phyloP scores from a whole-genome alignment of 2,113 vertebrate genomes.

The Equus przewalskii region DNA sequence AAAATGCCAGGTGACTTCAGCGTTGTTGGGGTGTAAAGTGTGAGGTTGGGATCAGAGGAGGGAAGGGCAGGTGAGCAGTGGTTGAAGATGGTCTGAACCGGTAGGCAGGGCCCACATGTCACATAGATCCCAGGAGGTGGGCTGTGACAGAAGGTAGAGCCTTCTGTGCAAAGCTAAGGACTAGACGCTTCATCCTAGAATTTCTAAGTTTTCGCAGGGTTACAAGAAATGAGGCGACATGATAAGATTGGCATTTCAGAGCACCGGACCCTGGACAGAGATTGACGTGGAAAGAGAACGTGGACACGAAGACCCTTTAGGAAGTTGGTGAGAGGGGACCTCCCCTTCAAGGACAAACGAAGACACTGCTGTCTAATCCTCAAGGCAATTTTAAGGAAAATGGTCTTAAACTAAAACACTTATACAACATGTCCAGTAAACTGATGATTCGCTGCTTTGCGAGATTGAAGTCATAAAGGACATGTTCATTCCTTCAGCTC shows the following conservation, averaged over 20 bases:
- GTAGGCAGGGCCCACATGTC: rapidly evolving
- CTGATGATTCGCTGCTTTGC: background rate
- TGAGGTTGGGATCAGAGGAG: background rate
- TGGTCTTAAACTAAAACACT: background rate
- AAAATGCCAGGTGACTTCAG: background rate
- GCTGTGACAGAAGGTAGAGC: background rate
- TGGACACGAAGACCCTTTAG: background rate
- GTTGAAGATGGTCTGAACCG: background rate
- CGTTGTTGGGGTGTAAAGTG: background rate
- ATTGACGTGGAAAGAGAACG: background rate
- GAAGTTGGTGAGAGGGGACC: background rate
- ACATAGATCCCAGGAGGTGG: background rate
- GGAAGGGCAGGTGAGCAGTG: background rate
- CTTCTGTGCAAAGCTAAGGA: background rate
- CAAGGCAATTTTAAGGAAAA: background rate
- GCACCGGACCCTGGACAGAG: background rate
- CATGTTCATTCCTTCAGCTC: background rate
- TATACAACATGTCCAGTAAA: background rate
- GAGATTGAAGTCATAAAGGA: background rate
- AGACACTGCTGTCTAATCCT: background rate
- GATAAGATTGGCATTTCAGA: background rate
- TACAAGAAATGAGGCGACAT: background rate
- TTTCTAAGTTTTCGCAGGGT: background rate
- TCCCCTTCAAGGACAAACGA: background rate
- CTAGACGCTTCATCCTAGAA: background rate